Evolutionary conservation across 2,888 invertebrate genomes (phyloP).

Genomic region (Portevinia maculata): DNA sequence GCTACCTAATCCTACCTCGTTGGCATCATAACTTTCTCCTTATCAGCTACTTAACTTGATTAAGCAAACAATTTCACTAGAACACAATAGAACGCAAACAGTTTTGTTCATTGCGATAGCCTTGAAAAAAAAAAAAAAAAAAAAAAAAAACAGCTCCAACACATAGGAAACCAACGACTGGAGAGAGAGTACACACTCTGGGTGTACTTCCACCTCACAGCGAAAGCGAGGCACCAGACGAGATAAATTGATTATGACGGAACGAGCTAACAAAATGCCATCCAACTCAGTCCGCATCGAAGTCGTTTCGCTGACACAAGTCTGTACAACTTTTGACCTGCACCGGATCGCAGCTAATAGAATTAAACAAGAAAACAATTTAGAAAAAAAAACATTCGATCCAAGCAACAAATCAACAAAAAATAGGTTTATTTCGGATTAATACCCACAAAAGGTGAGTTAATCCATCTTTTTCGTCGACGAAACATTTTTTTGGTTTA

Average conservation of each 20-base stretch:
- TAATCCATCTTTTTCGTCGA: slow-evolving; percentile 24
- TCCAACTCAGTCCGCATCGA: slow-evolving; percentile 52
- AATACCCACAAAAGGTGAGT: slow-evolving; percentile 60
- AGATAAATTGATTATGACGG: slow-evolving; percentile 67
- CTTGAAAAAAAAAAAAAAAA: not conserved
- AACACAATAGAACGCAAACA: slow-evolving; percentile 28
- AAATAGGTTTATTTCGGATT: slow-evolving; percentile 48
- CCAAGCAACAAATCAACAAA: slow-evolving; percentile 20
- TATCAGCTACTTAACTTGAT: slow-evolving; percentile 64
- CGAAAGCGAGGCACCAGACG: slow-evolving; percentile 30
- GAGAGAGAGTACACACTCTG: not conserved
- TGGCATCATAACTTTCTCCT: slow-evolving; percentile 41
- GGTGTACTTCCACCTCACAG: slow-evolving; percentile 22
- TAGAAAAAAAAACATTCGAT: slow-evolving; percentile 6
- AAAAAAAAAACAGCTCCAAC: not conserved
- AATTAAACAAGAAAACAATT: slow-evolving; percentile 42
- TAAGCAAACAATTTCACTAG: slow-evolving; percentile 25
- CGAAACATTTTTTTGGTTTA: slow-evolving; percentile 32
- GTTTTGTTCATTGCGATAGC: slow-evolving; percentile 6
- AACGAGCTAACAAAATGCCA: slow-evolving; percentile 26
- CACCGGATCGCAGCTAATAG: slow-evolving; percentile 52
- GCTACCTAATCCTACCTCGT: slow-evolving; percentile 29
- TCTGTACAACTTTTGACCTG: slow-evolving; percentile 55
- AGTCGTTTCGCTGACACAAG: slow-evolving; percentile 57
- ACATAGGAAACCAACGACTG: slow-evolving; percentile 1